Percentiles rank a stretch among this genome's conserved stretches.
Conservation (phyloP, 2,888 invertebrate genomes). For the Serrognathus titanus region DNA sequence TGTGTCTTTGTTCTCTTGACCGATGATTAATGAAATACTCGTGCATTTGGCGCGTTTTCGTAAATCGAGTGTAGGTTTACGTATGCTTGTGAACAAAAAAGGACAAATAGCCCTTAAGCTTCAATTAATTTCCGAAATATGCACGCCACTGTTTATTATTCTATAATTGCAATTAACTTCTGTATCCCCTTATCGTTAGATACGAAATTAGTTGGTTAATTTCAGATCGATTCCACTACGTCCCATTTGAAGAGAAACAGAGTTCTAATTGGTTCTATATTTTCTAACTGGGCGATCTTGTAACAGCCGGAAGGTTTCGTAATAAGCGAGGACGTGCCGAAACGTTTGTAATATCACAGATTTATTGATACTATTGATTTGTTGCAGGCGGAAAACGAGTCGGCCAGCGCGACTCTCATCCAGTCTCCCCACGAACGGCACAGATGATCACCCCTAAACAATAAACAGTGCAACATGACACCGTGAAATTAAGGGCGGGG, state of each 20-base stretch:
- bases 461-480: slow-evolving; percentile 18
- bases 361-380: slow-evolving; percentile 32
- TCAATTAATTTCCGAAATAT: too few relatives aligned
- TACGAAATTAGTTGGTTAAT: too few relatives aligned
- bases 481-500: slow-evolving; percentile 11
- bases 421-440: slow-evolving; percentile 10
- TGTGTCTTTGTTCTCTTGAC: slow-evolving; percentile 1
- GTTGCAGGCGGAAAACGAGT: slow-evolving; percentile 27
- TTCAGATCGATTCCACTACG: too few relatives aligned
- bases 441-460: slow-evolving; percentile 25
- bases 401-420: slow-evolving; percentile 19
- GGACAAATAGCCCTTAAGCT: too few relatives aligned
- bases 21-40: slow-evolving; percentile 23
- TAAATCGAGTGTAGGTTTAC: too few relatives aligned
- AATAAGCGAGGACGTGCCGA: slow-evolving; percentile 26
- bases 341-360: slow-evolving; percentile 25
- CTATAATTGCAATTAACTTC: too few relatives aligned
- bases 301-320: slow-evolving; percentile 21
- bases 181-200: too few relatives aligned
- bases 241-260: too few relatives aligned
- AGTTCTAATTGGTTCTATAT: not conserved
- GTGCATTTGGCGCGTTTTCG: too few relatives aligned
- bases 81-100: too few relatives aligned
- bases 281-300: slow-evolving; percentile 13
- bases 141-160: too few relatives aligned